Percentiles rank a stretch among this genome's conserved stretches.
phyloP scores from a whole-genome alignment of 2,888 invertebrate species.

The Acleris cristana region DNA sequence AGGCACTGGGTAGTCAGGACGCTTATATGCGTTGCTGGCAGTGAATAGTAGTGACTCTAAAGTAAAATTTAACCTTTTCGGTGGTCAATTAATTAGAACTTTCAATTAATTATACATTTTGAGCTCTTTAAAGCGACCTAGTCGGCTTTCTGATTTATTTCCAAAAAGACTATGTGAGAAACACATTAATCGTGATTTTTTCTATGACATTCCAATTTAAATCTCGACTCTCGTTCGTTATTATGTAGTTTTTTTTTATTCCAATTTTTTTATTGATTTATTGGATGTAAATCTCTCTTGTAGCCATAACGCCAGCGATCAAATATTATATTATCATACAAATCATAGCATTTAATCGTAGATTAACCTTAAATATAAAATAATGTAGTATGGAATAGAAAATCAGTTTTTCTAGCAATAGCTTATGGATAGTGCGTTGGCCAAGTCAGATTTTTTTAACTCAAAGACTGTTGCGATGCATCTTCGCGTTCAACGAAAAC shows the following conservation, averaged over 20 bases:
- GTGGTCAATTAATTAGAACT: too few species aligned
- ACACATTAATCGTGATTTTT: too few species aligned
- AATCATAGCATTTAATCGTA: slow-evolving; percentile 23
- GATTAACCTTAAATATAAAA: neutral
- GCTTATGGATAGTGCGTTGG: neutral
- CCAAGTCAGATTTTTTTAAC: slow-evolving; percentile 46
- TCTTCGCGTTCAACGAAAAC: neutral
- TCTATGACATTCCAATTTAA: too few species aligned
- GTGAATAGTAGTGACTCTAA: too few species aligned
- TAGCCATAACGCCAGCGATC: slow-evolving; percentile 27
- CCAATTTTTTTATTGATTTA: slow-evolving; percentile 1
- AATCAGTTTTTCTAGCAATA: neutral
- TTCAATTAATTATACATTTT: too few species aligned
- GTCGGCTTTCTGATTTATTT: too few species aligned
- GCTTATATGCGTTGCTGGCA: neutral
- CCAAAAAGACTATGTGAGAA: too few species aligned
- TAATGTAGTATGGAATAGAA: neutral
- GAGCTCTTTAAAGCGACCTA: too few species aligned
- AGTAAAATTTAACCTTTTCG: too few species aligned
- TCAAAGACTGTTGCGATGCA: slow-evolving; percentile 55
- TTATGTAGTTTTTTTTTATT: too few species aligned
- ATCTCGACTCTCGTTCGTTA: too few species aligned
- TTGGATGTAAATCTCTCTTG: slow-evolving; percentile 4
- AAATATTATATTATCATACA: slow-evolving; percentile 14
- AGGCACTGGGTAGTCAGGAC: too few species aligned